phyloP scores from a whole-genome alignment of 2,113 vertebrate genomes.

The Gorsachius goisagi region DNA sequence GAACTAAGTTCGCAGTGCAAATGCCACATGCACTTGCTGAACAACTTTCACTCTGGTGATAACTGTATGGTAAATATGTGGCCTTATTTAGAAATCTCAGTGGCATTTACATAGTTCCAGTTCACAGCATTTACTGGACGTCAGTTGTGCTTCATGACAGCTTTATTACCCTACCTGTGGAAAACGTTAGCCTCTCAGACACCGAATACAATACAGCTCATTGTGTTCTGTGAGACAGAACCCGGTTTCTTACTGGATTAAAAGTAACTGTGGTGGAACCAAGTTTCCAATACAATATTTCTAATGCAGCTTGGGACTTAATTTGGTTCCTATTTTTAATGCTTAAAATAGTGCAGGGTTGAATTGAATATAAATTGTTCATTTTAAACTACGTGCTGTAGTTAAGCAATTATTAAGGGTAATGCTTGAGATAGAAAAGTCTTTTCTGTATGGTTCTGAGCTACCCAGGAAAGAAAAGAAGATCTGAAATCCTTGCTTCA shows the following conservation, averaged over 20 bases:
- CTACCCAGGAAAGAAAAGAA: not conserved
- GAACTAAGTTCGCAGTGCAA: not conserved
- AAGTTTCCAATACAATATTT: not conserved
- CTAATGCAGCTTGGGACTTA: not conserved
- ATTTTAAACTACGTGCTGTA: not conserved
- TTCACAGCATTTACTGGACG: not conserved
- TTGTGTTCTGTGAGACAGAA: not conserved
- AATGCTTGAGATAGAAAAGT: not conserved
- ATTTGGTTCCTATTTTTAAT: not conserved
- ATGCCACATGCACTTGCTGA: not conserved
- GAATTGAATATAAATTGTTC: not conserved
- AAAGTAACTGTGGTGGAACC: not conserved
- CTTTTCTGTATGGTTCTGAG: not conserved
- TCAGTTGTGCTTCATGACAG: not conserved
- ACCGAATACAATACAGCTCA: not conserved
- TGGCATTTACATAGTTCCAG: constrained; percentile 8
- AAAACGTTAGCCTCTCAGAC: not conserved
- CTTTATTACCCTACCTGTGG: constrained; percentile 27
- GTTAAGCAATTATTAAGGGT: not conserved
- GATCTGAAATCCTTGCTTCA: not conserved
- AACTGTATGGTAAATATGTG: not conserved
- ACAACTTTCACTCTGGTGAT: not conserved
- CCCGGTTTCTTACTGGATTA: not conserved
- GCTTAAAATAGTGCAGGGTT: not conserved
- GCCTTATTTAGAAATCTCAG: not conserved